phyloP scores from a whole-genome alignment of 1,140 invertebrate species.

The Apis florea region DNA sequence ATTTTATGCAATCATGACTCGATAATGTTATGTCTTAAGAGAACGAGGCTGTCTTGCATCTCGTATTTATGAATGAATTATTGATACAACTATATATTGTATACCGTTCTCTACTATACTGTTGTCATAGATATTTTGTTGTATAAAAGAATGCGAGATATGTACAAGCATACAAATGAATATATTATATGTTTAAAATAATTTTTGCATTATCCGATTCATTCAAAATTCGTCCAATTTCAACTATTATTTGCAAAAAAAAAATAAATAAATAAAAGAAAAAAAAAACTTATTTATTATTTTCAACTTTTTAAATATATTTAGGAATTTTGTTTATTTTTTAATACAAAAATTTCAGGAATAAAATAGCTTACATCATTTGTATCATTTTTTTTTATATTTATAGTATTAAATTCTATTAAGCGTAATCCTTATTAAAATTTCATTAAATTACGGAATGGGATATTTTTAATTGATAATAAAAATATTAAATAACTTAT shows the following conservation, averaged over 20 bases:
- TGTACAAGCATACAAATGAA: constrained; percentile 78
- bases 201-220: background rate
- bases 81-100: constrained; percentile 70
- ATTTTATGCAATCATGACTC: constrained; percentile 73
- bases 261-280: too few relatives aligned
- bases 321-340: too few relatives aligned
- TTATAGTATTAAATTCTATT: background rate
- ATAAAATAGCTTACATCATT: too few relatives aligned
- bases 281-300: too few relatives aligned
- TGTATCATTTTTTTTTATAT: background rate
- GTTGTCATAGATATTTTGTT: constrained; percentile 79
- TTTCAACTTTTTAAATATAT: too few relatives aligned
- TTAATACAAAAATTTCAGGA: too few relatives aligned
- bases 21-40: constrained; percentile 66
- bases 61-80: constrained; percentile 66
- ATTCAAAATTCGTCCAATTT: background rate
- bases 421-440: background rate
- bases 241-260: too few relatives aligned
- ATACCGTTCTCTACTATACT: constrained; percentile 74
- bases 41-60: constrained; percentile 71
- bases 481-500: too few relatives aligned
- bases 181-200: constrained; percentile 80
- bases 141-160: constrained; percentile 73
- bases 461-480: too few relatives aligned
- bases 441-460: background rate